These are phyloP conservation scores for Planococcus citri DNA, from an alignment of 1,140 invertebrate genomes.

Conservation along the genomic window DNA sequence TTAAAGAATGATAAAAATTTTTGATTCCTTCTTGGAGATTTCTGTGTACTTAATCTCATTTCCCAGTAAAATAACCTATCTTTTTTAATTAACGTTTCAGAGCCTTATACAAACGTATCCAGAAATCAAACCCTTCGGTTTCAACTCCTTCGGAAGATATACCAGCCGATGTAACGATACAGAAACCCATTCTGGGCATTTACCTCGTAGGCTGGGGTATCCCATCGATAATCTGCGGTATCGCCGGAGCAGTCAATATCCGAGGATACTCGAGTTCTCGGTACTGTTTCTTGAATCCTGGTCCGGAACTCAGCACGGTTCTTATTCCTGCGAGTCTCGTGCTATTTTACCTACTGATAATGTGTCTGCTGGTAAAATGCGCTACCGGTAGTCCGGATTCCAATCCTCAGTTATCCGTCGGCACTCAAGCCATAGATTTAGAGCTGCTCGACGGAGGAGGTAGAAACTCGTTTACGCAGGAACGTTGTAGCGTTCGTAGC, in stretches of 20 bases:
- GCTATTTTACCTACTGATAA: conserved; percentile 53
- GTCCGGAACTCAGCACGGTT: conserved; percentile 64
- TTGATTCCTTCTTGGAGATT: neutral
- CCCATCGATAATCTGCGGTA: conserved; percentile 74
- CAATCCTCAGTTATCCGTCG: conserved; percentile 60
- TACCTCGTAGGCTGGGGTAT: conserved; percentile 89
- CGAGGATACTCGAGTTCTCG: conserved; percentile 69
- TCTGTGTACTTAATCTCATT: neutral
- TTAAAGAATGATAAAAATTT: too few relatives aligned
- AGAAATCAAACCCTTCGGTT: conserved; percentile 48
- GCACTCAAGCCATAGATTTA: conserved; percentile 51
- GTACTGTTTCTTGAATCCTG: conserved; percentile 68
- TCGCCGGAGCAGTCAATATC: conserved; percentile 77
- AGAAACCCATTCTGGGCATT: conserved; percentile 67
- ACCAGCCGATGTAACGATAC: conserved; percentile 37
- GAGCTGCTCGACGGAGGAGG: conserved; percentile 48
- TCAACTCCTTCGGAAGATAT: conserved; percentile 52
- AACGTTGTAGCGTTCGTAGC: conserved; percentile 47
- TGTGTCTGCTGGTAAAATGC: conserved; percentile 64
- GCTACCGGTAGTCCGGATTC: conserved; percentile 49
- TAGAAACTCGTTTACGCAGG: conserved; percentile 30
- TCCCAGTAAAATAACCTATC: neutral
- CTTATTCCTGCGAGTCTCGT: conserved; percentile 64
- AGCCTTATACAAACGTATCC: conserved; percentile 75
- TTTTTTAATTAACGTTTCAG: conserved; percentile 35